Percentiles rank a stretch among this genome's conserved stretches.
phyloP scores from a whole-genome alignment of 2,797 vertebrate genomes.

The Mus caroli region DNA sequence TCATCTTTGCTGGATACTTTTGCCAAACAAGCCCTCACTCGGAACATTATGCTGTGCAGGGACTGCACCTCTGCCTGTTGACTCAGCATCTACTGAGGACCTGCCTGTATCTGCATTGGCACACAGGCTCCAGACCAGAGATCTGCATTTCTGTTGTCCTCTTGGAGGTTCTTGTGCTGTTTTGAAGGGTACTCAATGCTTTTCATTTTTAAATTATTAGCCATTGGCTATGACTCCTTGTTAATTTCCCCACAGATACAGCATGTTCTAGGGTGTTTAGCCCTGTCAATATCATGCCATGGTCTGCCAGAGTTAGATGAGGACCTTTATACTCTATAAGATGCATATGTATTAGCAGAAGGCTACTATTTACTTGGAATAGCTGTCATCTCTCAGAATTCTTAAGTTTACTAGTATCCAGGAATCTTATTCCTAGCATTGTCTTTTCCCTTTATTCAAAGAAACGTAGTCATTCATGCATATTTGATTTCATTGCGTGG shows the following conservation, averaged over 20 bases:
- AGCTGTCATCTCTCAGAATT: background rate
- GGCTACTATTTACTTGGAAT: background rate
- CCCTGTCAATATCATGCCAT: background rate
- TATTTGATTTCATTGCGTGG: background rate
- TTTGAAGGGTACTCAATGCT: background rate
- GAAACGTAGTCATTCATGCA: background rate
- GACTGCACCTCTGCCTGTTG: background rate
- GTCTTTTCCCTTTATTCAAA: background rate
- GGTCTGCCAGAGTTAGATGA: background rate
- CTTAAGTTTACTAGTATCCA: background rate
- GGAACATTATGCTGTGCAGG: background rate
- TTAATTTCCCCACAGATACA: background rate
- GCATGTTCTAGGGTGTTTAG: background rate
- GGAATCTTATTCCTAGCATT: background rate
- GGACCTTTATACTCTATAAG: background rate
- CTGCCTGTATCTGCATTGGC: background rate
- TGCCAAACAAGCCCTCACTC: constrained; percentile 27
- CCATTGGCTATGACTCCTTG: background rate
- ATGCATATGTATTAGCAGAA: background rate
- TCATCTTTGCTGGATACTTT: background rate
- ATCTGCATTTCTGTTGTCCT: background rate
- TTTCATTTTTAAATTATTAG: constrained; percentile 4
- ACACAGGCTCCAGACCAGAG: no score
- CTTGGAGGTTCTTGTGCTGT: background rate
- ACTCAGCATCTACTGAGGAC: constrained; percentile 22